phyloP scores from a whole-genome alignment of 2,888 invertebrate genomes.

The Ctena decussata region DNA sequence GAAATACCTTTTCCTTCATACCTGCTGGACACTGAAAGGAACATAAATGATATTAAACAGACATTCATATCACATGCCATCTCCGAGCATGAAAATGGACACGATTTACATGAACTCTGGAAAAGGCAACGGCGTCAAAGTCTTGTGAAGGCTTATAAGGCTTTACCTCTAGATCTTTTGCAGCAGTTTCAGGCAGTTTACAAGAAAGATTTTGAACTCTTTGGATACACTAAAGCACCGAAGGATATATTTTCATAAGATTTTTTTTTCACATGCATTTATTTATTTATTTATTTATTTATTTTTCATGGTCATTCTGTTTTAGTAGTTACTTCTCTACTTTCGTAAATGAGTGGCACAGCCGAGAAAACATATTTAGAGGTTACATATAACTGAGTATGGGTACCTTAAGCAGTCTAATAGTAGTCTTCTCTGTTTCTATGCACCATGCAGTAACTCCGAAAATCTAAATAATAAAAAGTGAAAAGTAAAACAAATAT shows the following conservation, averaged over 20 bases:
- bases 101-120: background rate
- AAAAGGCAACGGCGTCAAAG: constrained; percentile 31
- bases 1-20: constrained; percentile 14
- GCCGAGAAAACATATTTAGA: no score
- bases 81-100: background rate
- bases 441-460: no score
- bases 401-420: no score
- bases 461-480: no score
- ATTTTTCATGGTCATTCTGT: no score
- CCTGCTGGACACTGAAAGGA: background rate
- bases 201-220: constrained; percentile 64
- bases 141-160: constrained; percentile 51
- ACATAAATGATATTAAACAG: background rate
- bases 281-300: no score
- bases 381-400: no score
- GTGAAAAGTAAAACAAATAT: no score
- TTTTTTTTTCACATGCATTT: no score
- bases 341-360: no score
- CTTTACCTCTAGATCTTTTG: constrained; percentile 27
- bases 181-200: constrained; percentile 34
- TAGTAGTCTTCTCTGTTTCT: no score
- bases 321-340: no score
- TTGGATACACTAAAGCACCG: constrained; percentile 45
- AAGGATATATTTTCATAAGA: background rate
- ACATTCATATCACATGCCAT: background rate